phyloP scores from a whole-genome alignment of 2,888 invertebrate genomes.

The Desoria tigrina region DNA sequence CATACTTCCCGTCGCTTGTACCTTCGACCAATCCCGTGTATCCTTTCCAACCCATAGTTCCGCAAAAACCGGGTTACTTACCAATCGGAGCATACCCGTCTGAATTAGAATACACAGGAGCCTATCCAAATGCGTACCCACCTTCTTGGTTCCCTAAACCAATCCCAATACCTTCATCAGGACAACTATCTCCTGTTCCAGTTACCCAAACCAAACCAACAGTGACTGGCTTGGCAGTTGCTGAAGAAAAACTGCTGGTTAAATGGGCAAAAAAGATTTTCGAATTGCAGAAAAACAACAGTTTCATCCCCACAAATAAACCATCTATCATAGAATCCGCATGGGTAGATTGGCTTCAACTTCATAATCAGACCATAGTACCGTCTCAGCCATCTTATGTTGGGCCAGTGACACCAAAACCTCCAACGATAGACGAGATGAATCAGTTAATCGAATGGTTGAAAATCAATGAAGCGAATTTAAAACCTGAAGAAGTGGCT shows the following conservation, averaged over 20 bases:
- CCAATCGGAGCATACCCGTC: too few relatives aligned
- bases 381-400: not conserved
- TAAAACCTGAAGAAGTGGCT: not conserved
- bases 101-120: too few relatives aligned
- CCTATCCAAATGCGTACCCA: too few relatives aligned
- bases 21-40: too few relatives aligned
- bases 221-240: not conserved
- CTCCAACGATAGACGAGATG: not conserved
- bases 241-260: conserved; percentile 24
- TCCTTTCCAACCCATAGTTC: too few relatives aligned
- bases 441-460: conserved; percentile 1
- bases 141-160: too few relatives aligned
- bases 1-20: too few relatives aligned
- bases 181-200: too few relatives aligned
- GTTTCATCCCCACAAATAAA: conserved; percentile 14
- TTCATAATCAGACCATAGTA: not conserved
- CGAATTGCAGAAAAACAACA: conserved; percentile 10
- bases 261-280: conserved; percentile 34
- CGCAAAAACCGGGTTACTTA: too few relatives aligned
- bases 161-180: too few relatives aligned
- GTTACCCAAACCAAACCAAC: too few relatives aligned
- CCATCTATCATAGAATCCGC: conserved; percentile 27
- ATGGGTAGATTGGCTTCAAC: conserved; percentile 30
- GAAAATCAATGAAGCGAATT: not conserved
- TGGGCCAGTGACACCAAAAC: not conserved